Evolutionary conservation across 2,888 invertebrate genomes (phyloP), one percentile per base, ranked within the genome.

Genomic region (Gerris lacustris): DNA sequence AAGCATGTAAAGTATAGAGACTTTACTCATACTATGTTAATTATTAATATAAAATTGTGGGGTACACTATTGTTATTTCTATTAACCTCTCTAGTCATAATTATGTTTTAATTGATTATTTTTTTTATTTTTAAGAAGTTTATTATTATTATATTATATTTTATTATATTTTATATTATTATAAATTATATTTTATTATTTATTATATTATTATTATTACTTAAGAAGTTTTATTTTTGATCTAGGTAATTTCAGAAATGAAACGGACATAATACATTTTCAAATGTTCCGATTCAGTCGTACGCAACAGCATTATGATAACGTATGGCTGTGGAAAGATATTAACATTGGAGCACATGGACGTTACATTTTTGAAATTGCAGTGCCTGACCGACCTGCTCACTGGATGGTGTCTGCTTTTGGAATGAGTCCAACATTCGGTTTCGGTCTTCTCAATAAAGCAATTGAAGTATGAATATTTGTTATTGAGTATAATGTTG

Each of bases 321-420:
- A 95, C 81, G 91, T 92, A 71, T 97, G 96, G 96, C 82, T 96
- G 70, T 97, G 96, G 96, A 88, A 89, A 73, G 96, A 96, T 81
- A 88, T 93, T 69, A 94, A 94, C 80, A 93, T 95, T 78, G 94
- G 92, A 0, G 93, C 94, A 31, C 93, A 94, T 80, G 94, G 94
- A 0, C 87, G 94, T 6, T 90, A 85, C 78, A 92, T 94, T 72
- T 94, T 94, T 81, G 91, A 90, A 71, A 83, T 91, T 66, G 89
- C 90, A 63, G 93, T 94, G n/a, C 93, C 94, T 0, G 84, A 88
- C 71, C 82, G 87, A 70, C 94, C 94, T 0, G 93, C 90, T 0
- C 89, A 91, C 77, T 97, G 96, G 96, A 93, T 95, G 83, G 87
- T 97, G 1, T 92, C 93, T 11, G 94, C 92, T 0, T 92, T 96